Evolutionary conservation across 2,113 vertebrate species (phyloP).

Genomic region (Dromaius novaehollandiae): DNA sequence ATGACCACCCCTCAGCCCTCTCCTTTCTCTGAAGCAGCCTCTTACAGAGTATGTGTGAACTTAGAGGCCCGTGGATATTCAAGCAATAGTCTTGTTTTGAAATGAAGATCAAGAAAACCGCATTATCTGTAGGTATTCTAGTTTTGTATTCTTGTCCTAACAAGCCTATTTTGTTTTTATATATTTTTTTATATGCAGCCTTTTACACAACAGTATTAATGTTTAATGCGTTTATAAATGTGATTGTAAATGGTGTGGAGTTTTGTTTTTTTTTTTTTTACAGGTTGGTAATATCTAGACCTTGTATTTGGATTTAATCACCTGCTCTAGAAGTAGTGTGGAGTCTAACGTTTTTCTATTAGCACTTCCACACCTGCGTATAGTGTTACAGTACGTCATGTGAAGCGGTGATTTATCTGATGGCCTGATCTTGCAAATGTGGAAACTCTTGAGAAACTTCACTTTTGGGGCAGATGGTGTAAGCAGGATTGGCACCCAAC

Average conservation of each 20-base stretch:
- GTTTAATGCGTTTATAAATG: not conserved
- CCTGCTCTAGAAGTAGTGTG: not conserved
- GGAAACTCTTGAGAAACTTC: not conserved
- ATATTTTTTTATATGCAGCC: conserved; percentile 26
- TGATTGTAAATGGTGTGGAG: not conserved
- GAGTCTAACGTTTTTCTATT: not conserved
- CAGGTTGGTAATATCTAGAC: not conserved
- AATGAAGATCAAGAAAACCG: not conserved
- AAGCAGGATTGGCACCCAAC: not conserved
- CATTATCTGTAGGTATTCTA: not conserved
- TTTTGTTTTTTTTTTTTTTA: not conserved
- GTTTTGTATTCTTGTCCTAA: not conserved
- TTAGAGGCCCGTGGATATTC: not conserved
- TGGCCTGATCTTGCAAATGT: fast-evolving
- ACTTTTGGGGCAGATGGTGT: not conserved
- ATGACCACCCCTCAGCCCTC: no score
- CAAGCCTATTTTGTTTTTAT: not conserved
- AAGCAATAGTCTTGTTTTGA: not conserved
- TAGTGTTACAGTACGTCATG: not conserved
- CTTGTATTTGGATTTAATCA: not conserved
- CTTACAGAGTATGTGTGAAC: not conserved
- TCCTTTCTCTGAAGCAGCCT: no score
- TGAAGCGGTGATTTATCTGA: not conserved
- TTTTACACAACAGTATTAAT: not conserved
- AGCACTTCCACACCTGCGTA: not conserved